Conservation (phyloP, 2,797 vertebrate genomes). For the Vireo griseus region DNA sequence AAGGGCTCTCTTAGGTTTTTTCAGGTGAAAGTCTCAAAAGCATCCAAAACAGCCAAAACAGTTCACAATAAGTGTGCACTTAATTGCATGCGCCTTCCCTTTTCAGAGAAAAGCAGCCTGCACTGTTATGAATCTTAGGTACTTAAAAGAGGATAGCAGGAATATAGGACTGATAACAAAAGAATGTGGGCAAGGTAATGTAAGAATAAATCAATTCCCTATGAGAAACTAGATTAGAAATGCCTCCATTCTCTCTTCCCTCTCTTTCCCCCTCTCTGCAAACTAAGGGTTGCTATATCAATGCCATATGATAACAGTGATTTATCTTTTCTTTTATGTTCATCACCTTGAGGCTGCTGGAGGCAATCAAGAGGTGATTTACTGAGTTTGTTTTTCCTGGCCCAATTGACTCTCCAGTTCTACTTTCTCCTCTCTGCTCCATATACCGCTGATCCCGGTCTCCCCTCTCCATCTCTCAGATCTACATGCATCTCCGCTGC, state of each 20-base stretch:
- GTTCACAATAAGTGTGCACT: not conserved
- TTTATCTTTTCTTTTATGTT: not conserved
- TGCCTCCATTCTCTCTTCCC: not conserved
- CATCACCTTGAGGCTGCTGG: not conserved
- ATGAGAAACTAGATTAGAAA: not conserved
- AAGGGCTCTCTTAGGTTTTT: not conserved
- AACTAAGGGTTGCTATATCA: not conserved
- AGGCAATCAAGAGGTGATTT: not conserved
- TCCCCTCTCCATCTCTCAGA: conserved; percentile 70
- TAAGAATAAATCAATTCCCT: not conserved
- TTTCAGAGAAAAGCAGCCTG: not conserved
- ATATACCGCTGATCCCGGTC: not conserved
- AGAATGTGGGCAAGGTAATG: not conserved
- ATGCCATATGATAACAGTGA: not conserved
- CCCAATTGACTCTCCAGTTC: not conserved
- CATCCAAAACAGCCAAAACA: not conserved
- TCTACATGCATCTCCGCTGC: conserved; percentile 97
- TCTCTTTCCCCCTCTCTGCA: not conserved
- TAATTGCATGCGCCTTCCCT: not conserved
- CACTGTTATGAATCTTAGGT: not conserved
- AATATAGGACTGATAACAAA: not conserved
- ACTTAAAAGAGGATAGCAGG: not conserved
- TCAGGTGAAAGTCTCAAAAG: not conserved
- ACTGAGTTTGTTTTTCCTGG: not conserved
- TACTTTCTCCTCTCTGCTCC: not conserved